Conservation (phyloP, 1,140 invertebrate genomes). For the Aporrectodea caliginosa region DNA sequence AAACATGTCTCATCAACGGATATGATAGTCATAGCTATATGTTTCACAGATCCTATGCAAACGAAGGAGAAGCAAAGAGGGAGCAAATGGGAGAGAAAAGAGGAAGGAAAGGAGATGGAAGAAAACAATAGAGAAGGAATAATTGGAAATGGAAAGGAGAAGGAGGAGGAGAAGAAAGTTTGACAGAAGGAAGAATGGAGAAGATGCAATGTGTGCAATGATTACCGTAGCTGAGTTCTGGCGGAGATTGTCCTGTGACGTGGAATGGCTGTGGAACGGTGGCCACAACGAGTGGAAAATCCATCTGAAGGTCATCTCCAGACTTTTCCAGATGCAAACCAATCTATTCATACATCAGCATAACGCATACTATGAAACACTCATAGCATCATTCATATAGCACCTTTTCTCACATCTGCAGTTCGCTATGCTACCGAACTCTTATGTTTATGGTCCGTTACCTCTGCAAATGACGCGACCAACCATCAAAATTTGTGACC, state of each 20-base stretch:
- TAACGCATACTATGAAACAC: no score
- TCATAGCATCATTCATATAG: no score
- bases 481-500: no score
- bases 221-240: slow-evolving; percentile 69
- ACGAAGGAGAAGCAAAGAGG: background rate
- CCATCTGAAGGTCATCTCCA: slow-evolving; percentile 70
- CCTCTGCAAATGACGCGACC: no score
- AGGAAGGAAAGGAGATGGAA: background rate
- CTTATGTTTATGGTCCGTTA: no score
- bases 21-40: background rate
- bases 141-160: background rate
- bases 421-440: no score
- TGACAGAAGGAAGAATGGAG: no score
- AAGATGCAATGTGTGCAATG: no score
- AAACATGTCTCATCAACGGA: no score
- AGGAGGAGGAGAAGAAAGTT: background rate
- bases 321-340: slow-evolving; percentile 67
- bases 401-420: no score
- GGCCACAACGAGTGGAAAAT: slow-evolving; percentile 76
- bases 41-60: background rate
- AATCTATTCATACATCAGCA: no score
- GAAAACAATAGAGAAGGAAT: no score
- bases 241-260: slow-evolving; percentile 67
- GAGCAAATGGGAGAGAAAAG: background rate
- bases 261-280: slow-evolving; percentile 69